Conservation (phyloP, 2,113 vertebrate species). For the Felis chaus region DNA sequence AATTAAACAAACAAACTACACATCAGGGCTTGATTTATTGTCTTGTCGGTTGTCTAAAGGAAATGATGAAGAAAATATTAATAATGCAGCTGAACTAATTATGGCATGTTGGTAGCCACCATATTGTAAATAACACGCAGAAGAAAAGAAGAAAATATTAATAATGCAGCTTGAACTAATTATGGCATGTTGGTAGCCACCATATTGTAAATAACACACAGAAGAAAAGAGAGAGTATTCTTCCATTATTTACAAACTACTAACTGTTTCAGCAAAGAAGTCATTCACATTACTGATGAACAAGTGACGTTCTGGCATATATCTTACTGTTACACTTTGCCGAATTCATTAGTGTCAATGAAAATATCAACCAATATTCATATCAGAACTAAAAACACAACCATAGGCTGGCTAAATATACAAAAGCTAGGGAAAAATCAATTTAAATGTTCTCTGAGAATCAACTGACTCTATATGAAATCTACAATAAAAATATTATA, state of each 20-base stretch:
- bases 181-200: background rate
- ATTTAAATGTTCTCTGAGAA: background rate
- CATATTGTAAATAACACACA: background rate
- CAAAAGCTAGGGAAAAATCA: background rate
- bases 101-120: background rate
- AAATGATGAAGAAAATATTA: background rate
- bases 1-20: background rate
- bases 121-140: background rate
- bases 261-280: background rate
- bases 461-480: background rate
- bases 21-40: background rate
- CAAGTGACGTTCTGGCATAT: background rate
- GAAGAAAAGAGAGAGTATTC: background rate
- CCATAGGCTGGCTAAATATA: background rate
- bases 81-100: background rate
- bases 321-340: background rate
- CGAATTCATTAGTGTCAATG: background rate
- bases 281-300: background rate
- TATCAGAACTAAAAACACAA: background rate
- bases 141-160: background rate
- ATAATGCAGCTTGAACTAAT: background rate
- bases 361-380: background rate
- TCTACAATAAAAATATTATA: background rate
- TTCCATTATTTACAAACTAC: background rate
- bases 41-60: background rate